These are phyloP conservation scores for Mesorhabditis spiculigera DNA, from an alignment of 2,888 invertebrate genomes.

Conservation along the genomic window DNA sequence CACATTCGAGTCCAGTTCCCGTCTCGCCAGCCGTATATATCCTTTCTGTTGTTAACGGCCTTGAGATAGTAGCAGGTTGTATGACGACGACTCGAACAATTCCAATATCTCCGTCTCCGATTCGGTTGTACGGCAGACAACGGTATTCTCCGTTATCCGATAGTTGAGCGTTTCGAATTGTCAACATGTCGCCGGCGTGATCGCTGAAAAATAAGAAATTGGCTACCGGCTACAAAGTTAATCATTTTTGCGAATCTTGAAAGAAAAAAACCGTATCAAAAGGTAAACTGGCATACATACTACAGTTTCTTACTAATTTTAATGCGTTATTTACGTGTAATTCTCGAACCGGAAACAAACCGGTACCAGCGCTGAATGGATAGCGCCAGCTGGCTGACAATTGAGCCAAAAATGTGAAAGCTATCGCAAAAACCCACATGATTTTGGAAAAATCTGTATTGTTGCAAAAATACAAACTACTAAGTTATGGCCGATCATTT, in stretches of 20 bases:
- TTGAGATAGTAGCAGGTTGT: conserved; percentile 45
- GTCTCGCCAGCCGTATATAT: conserved; percentile 38
- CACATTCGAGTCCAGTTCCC: conserved; percentile 41
- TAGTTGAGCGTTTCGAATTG: conserved; percentile 70
- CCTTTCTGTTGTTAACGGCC: conserved; percentile 36
- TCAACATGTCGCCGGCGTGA: conserved; percentile 25
- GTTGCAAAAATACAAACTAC: too few relatives aligned
- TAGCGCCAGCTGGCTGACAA: too few relatives aligned
- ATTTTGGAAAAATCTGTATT: not conserved
- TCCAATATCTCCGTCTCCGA: conserved; percentile 74
- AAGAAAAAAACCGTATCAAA: too few relatives aligned
- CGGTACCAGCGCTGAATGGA: too few relatives aligned
- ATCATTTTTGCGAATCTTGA: not conserved
- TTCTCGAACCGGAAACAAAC: too few relatives aligned
- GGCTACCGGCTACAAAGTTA: conserved; percentile 15
- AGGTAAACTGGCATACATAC: not conserved
- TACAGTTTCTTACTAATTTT: not conserved
- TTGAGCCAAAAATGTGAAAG: too few relatives aligned
- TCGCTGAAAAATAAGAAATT: conserved; percentile 32
- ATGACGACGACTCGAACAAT: conserved; percentile 70
- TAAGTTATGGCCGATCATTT: conserved; percentile 8
- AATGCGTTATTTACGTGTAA: too few relatives aligned
- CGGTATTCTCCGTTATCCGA: conserved; percentile 84
- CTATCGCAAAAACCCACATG: too few relatives aligned
- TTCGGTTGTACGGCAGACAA: conserved; percentile 80